Conservation (phyloP, 2,113 vertebrate genomes). For the zebrafish (Danio rerio) region GRCz12tu NC_133183.1:27254001-27254500, state of each 20-base stretch:
- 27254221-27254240: conserved; percentile 72
- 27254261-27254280: conserved; percentile 70
- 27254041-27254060: too few relatives aligned
- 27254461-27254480: conserved; percentile 72
- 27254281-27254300: conserved; percentile 81
- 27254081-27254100: not conserved
- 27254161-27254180: not conserved
- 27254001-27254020: too few relatives aligned
- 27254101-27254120: not conserved
- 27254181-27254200: not conserved
- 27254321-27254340: conserved; percentile 75
- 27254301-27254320: conserved; percentile 79
- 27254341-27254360: too few relatives aligned
- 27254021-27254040: too few relatives aligned
- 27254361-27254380: not conserved
- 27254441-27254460: conserved; percentile 83
- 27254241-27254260: conserved; percentile 81
- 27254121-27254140: not conserved
- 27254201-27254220: not conserved
- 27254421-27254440: conserved; percentile 89
- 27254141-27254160: too few relatives aligned
- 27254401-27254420: conserved; percentile 73
- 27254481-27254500: conserved; percentile 72
- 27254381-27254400: not conserved
- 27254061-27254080: too few relatives aligned